phyloP scores from a whole-genome alignment of 2,113 vertebrate species.

The Nesogale talazaci region DNA sequence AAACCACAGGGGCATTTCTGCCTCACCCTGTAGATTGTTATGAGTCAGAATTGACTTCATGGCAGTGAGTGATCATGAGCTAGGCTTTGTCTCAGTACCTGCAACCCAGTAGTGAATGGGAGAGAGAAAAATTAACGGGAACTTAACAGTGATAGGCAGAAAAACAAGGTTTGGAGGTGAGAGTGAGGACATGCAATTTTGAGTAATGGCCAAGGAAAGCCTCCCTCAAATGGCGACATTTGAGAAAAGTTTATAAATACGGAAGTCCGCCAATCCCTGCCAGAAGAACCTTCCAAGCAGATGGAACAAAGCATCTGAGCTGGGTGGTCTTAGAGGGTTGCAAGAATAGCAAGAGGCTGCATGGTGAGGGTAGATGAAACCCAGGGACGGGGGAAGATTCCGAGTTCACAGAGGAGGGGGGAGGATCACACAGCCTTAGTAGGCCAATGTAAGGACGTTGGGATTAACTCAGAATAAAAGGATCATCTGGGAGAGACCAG shows the following conservation, averaged over 20 bases:
- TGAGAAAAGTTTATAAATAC: not conserved
- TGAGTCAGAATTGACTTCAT: too few relatives aligned
- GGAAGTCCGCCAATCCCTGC: not conserved
- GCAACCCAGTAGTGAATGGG: not conserved
- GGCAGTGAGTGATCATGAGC: too few relatives aligned
- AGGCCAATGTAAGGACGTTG: not conserved
- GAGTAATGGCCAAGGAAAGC: not conserved
- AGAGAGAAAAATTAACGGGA: not conserved
- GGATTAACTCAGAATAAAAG: not conserved
- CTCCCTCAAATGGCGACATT: not conserved
- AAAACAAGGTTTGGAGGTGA: not conserved
- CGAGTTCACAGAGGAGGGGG: rapidly evolving
- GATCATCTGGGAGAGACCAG: not conserved
- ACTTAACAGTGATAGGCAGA: not conserved
- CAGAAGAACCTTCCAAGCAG: not conserved
- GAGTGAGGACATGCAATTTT: not conserved
- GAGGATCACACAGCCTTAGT: rapidly evolving
- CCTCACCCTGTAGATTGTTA: too few relatives aligned
- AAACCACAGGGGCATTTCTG: too few relatives aligned
- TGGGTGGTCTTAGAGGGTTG: not conserved
- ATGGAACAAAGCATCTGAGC: not conserved
- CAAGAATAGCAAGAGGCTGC: not conserved
- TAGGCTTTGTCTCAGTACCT: not conserved
- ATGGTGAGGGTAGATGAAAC: not conserved
- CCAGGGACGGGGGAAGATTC: rapidly evolving